Base-by-base conservation (phyloP, 2,888 invertebrate genomes). In the Adelphocoris suturalis region DNA sequence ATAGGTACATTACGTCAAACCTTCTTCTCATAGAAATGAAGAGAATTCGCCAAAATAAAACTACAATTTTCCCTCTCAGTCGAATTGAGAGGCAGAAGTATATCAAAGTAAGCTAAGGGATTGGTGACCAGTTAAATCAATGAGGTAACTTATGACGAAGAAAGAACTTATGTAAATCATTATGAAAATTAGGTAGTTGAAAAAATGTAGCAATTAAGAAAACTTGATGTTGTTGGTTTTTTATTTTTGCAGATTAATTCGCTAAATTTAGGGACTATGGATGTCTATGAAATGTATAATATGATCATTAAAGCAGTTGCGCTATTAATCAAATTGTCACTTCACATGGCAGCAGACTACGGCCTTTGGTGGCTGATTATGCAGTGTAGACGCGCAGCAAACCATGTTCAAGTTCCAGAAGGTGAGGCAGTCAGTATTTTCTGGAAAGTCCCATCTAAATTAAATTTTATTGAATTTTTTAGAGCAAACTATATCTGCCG, bases 271-370 rank as follows among this genome's bases (percentile, higher is more conserved):
- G 92, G 93, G 0, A 90, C 84, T 23, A 88, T 86, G 9, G 94
- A 94, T 91, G 91, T 92, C 11, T 76, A 27, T 13, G 37, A 80
- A 19, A 68, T 92, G 57, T 88, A 91, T 2, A 89, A 86, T 48
- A 90, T 91, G 12, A 81, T 89, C 19, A 81, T 90, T 19, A 90
- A 91, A 27, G 13, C 97, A 93, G 92, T 94, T 0, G 94, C 96
- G 19, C 95, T 96, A 0, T 95, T 95, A 0, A 93, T 97, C 90
- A 97, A 98, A 93, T 94, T 97, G 16, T 93, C 95, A 46, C 95
- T 96, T 80, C 96, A 97, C 92, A 96, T 98, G 92, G 93, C 95
- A 27, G 95, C 96, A 1, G 98, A 98, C 93, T 97, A 96, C 93
- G 95, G 96, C 28, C 93, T 98, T 0, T 97, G 95, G 93, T 97